Evolutionary conservation across 1,140 invertebrate genomes (phyloP).

Genomic region (Popillia japonica): DNA sequence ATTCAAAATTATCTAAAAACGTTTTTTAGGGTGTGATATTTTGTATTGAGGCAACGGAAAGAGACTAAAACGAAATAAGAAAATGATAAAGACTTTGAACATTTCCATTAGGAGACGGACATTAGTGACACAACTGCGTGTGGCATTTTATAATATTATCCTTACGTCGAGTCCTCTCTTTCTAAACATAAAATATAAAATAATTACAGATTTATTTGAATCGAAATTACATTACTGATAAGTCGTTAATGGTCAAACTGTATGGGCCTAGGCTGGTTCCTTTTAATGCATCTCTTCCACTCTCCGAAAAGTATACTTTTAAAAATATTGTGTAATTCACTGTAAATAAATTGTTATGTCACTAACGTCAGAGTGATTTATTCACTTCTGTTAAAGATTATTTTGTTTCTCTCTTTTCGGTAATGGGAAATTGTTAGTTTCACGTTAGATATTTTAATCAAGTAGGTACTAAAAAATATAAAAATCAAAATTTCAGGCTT

Average conservation of each 20-base stretch:
- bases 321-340: neutral
- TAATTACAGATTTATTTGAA: conserved; percentile 23
- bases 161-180: neutral
- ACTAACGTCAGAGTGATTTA: neutral
- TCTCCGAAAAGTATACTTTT: neutral
- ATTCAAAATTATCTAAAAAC: conserved; percentile 25
- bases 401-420: neutral
- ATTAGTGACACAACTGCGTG: neutral
- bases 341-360: neutral
- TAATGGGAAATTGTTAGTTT: neutral
- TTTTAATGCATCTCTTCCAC: neutral
- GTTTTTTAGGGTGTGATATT: conserved; percentile 21
- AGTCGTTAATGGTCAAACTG: neutral
- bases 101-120: conserved; percentile 14
- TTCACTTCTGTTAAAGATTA: neutral
- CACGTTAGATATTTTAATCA: neutral
- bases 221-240: conserved; percentile 9
- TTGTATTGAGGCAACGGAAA: neutral
- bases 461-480: too few relatives aligned
- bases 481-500: too few relatives aligned
- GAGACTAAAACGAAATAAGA: too few relatives aligned
- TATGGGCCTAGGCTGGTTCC: neutral
- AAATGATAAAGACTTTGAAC: conserved; percentile 5
- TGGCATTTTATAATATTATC: conserved; percentile 28
- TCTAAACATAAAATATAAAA: neutral